A percentile compares a stretch with the other conserved stretches of the same genome.
Conservation (phyloP, 2,797 vertebrate genomes). For the Urosaurus nigricauda region DNA sequence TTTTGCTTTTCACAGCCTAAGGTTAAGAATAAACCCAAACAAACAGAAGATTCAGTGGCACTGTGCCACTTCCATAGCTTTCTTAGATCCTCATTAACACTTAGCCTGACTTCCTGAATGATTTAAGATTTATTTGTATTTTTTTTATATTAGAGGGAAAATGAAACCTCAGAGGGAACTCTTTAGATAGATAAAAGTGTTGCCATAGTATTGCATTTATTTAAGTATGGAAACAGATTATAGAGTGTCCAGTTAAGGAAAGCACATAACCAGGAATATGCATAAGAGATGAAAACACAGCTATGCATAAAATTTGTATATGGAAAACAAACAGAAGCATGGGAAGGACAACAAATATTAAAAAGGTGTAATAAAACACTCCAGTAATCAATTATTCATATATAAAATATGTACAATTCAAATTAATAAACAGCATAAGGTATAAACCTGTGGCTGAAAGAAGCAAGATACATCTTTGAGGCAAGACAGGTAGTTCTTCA, state of each 20-base stretch:
- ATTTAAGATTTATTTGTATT: not conserved
- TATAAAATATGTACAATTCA: too few relatives aligned
- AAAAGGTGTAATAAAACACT: not conserved
- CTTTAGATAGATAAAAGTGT: not conserved
- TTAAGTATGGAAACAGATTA: not conserved
- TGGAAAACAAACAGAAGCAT: not conserved
- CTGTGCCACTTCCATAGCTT: slow-evolving; percentile 38
- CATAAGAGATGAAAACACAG: not conserved
- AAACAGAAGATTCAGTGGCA: slow-evolving; percentile 26
- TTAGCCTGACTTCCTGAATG: slow-evolving; percentile 2
- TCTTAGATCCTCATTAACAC: slow-evolving; percentile 28
- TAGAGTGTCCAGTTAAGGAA: not conserved
- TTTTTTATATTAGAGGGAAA: not conserved
- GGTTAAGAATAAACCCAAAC: slow-evolving; percentile 44
- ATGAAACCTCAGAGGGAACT: not conserved
- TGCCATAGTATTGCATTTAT: not conserved
- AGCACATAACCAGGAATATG: not conserved
- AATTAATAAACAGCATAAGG: too few relatives aligned
- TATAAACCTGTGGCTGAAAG: too few relatives aligned
- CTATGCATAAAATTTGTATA: not conserved
- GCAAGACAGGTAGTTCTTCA: too few relatives aligned
- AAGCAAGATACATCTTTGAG: too few relatives aligned
- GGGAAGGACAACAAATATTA: not conserved
- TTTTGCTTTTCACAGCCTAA: slow-evolving; percentile 14
- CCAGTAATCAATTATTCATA: not conserved